Conservation (phyloP, 64 coral and sea anemone species). For the Actinia tenebrosa region DNA sequence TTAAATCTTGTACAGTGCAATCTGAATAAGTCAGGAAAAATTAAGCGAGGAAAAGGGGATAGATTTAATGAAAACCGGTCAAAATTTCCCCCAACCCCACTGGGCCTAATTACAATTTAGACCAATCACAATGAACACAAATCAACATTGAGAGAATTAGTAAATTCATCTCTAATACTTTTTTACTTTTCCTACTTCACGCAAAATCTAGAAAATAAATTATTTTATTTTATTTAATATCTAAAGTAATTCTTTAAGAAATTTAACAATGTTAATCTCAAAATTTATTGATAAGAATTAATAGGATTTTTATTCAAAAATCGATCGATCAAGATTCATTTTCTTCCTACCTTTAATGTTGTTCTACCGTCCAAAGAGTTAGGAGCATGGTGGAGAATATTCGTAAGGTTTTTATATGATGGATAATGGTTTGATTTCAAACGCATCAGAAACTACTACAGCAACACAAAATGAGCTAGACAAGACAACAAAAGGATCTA, state of each 20-base stretch:
- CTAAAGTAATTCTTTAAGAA: not conserved
- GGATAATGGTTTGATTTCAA: not conserved
- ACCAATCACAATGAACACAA: not conserved
- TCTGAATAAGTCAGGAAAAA: too few relatives aligned
- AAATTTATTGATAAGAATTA: not conserved
- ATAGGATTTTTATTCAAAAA: not conserved
- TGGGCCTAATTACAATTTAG: not conserved
- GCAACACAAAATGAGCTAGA: constrained; percentile 3
- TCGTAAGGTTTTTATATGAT: not conserved
- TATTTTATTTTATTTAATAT: not conserved
- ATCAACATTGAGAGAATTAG: not conserved
- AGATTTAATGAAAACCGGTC: not conserved
- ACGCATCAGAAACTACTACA: not conserved
- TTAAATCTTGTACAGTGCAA: too few relatives aligned
- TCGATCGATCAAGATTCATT: not conserved
- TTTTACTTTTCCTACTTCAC: not conserved
- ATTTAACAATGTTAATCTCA: not conserved
- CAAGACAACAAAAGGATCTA: not conserved
- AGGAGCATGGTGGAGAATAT: not conserved
- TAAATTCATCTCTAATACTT: not conserved
- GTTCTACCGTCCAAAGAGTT: constrained; percentile 3
- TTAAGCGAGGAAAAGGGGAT: too few relatives aligned
- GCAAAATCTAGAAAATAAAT: not conserved
- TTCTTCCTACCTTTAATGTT: constrained; percentile 8
- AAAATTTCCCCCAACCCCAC: not conserved